Evolutionary conservation across 2,797 vertebrate genomes (phyloP), one percentile per base, ranked within the genome.

Genomic region (Centropyge bicolor): DNA sequence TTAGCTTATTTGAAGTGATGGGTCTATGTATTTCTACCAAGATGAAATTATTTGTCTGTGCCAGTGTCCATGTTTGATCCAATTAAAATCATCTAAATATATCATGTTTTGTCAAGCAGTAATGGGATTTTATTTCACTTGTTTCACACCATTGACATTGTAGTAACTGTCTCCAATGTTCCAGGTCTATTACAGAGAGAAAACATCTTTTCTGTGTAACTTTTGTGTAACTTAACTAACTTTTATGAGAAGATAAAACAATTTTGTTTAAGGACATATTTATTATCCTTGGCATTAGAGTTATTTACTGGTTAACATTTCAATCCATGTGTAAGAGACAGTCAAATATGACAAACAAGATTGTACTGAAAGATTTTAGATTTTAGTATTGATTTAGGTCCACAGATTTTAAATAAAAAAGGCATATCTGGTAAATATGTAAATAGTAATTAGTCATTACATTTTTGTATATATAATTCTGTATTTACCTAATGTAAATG

Each of bases 11-110:
- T 17, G n/a, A 80, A 52, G 9, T 20, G 1, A 0, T 22, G 1
- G 70, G 57, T 78, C 22, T 45, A 22, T 52, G n/a, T 71, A 55
- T 55, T 35, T 57, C 20, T 17, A 49, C 24, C 62, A 51, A 10
- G 13, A 68, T 51, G 2, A 62, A 68, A 9, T 16, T 0, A 20
- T 74, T 6, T 12, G 14, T 2, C 6, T 62, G 31, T 56, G 19
- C 35, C 13, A 14, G 10, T 55, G 11, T 65, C 11, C 3, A 61
- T 67, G 51, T 38, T 27, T 74, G 36, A 82, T 46, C 16, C 41
- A 76, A 13, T 67, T 45, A 73, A 82, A 56, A 36, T 24, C 0
- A 41, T 4, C 5, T 14, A 22, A 38, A 22, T 31, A 40, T 9
- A 31, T 7, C 10, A 31, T 45, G 36, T 38, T 38, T 43, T 27